These are phyloP conservation scores for Numenius arquata DNA, from an alignment of 2,113 vertebrate species.

Conservation along the genomic window DNA sequence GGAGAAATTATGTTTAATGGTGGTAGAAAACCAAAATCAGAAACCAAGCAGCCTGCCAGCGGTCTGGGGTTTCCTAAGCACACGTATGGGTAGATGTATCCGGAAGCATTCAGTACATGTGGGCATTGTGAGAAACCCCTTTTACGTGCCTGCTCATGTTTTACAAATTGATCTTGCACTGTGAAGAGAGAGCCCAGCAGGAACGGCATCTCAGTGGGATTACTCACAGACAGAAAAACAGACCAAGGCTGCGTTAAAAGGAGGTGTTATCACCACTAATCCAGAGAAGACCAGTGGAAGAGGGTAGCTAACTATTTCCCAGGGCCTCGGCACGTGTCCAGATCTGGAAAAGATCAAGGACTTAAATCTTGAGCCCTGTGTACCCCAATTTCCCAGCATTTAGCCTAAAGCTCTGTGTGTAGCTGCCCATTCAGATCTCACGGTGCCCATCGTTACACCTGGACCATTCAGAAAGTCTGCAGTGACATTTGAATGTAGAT, in stretches of 20 bases:
- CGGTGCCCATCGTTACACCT: not conserved
- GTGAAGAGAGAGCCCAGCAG: not conserved
- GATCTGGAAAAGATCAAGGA: not conserved
- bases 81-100: not conserved
- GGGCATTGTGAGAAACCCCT: not conserved
- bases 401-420: not conserved
- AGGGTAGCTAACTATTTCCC: not conserved
- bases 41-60: not conserved
- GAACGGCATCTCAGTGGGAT: not conserved
- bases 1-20: not conserved
- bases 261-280: not conserved
- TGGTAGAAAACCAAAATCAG: not conserved
- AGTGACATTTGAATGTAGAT: not conserved
- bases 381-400: not conserved
- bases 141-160: not conserved
- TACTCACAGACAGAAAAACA: not conserved
- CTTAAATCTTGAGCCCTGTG: not conserved
- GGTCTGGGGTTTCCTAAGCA: not conserved
- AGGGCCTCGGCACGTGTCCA: rapidly evolving
- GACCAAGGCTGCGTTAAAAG: not conserved
- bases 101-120: not conserved
- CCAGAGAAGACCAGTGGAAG: not conserved
- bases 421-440: not conserved
- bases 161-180: not conserved
- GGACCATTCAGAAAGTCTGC: not conserved